Percentiles rank a stretch among this genome's conserved stretches.
Evolutionary conservation across 2,113 vertebrate genomes (phyloP).

Genomic region (Brachypodius melanocephalos): DNA sequence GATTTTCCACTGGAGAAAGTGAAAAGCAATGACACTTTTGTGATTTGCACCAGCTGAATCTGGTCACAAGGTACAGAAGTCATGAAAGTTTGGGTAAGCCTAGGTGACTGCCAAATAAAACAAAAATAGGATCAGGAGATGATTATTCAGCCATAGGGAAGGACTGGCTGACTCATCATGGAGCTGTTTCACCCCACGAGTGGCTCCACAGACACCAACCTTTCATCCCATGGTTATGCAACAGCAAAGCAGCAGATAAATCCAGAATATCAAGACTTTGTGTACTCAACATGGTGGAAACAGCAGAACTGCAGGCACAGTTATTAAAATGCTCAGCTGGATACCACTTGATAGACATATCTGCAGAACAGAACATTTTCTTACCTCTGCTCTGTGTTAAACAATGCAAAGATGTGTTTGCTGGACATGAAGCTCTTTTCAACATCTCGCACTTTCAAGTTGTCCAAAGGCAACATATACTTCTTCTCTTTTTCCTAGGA

Average conservation of each 20-base stretch:
- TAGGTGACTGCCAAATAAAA: slow-evolving; percentile 43
- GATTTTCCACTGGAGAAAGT: slow-evolving; percentile 44
- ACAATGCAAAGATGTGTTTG: slow-evolving; percentile 94
- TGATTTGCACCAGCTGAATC: slow-evolving; percentile 38
- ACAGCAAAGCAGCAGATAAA: background rate
- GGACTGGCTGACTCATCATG: slow-evolving; percentile 2
- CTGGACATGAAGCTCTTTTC: slow-evolving; percentile 99
- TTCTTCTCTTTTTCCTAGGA: slow-evolving; percentile 92
- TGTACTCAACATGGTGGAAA: background rate
- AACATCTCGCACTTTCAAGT: slow-evolving; percentile 93
- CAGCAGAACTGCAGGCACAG: background rate
- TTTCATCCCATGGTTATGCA: background rate
- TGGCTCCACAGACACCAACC: background rate
- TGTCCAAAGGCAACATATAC: slow-evolving; percentile 94
- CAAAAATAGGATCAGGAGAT: slow-evolving; percentile 28
- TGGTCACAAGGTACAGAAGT: slow-evolving; percentile 54
- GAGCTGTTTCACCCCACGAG: background rate
- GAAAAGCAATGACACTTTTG: background rate
- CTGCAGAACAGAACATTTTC: slow-evolving; percentile 61
- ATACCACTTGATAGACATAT: background rate
- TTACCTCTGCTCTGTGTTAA: slow-evolving; percentile 97
- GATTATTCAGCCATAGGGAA: slow-evolving; percentile 29
- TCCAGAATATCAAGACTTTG: background rate
- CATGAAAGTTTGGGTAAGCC: slow-evolving; percentile 38
- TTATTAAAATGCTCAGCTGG: background rate